Evolutionary conservation across 30 jellyfish, hydroid and myxozoan species (phyloP).

Genomic region (Morbakka virulenta): DNA sequence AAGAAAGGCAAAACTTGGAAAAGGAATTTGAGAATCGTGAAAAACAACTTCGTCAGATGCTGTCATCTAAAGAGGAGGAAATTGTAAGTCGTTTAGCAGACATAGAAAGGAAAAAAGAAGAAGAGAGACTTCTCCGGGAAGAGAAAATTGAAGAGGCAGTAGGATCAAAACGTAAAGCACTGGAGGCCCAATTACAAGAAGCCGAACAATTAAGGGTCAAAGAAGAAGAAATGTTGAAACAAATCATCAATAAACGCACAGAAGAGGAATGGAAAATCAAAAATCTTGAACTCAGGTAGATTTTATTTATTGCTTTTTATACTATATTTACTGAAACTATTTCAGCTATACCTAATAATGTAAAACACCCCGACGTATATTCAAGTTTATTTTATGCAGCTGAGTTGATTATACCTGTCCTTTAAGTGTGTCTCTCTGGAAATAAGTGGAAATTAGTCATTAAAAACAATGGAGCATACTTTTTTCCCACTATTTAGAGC

Average conservation of each 20-base stretch:
- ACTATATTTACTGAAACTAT: too few species aligned
- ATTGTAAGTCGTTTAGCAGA: neutral
- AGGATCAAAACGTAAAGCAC: neutral
- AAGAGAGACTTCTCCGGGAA: neutral
- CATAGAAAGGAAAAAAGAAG: conserved; percentile 10
- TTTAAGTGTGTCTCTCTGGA: too few species aligned
- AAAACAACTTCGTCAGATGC: neutral
- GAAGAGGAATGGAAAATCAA: neutral
- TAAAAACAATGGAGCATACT: too few species aligned
- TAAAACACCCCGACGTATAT: too few species aligned
- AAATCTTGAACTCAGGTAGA: neutral
- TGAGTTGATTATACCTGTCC: too few species aligned
- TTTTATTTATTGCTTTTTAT: too few species aligned
- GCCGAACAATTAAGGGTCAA: conserved; percentile 7
- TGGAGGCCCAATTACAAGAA: conserved; percentile 3
- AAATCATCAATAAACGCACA: neutral
- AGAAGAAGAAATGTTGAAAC: neutral
- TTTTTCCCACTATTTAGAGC: too few species aligned
- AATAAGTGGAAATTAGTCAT: too few species aligned
- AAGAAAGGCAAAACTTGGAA: neutral
- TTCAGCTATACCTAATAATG: too few species aligned
- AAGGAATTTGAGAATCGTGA: conserved; percentile 7
- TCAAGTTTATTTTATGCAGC: too few species aligned
- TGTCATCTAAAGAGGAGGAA: neutral
- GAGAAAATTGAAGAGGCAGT: neutral